Percentiles rank a stretch among this genome's conserved stretches.
Conservation (phyloP, 2,113 vertebrate species). For the Gallinago paraguaiae region DNA sequence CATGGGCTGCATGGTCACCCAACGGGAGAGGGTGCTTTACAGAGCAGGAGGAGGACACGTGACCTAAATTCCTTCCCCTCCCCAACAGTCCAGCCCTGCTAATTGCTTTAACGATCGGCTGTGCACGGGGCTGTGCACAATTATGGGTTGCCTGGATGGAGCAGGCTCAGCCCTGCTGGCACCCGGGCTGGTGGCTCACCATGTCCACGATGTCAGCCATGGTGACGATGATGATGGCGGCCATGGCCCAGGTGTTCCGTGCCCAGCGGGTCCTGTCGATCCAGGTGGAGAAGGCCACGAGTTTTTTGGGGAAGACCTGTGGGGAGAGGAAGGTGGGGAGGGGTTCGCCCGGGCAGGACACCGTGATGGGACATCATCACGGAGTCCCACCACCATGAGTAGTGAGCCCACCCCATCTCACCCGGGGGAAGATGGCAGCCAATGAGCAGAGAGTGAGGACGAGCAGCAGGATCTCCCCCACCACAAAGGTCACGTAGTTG, state of each 20-base stretch:
- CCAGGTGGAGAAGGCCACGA: slow-evolving; percentile 93
- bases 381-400: accelerated
- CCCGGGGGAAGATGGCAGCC: slow-evolving; percentile 91
- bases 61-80: not conserved
- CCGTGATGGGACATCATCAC: accelerated
- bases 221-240: slow-evolving; percentile 90
- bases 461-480: slow-evolving; percentile 87
- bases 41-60: not conserved
- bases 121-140: not conserved
- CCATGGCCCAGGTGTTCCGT: slow-evolving; percentile 94
- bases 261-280: slow-evolving; percentile 95
- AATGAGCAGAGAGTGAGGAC: slow-evolving; percentile 88
- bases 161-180: not conserved
- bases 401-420: slow-evolving; percentile 44
- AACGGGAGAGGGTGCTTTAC: not conserved
- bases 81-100: accelerated
- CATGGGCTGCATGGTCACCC: not conserved
- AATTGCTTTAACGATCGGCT: not conserved
- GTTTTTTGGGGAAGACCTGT: slow-evolving; percentile 86
- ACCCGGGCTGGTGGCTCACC: slow-evolving; percentile 71
- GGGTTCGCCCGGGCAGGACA: not conserved
- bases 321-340: not conserved
- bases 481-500: slow-evolving; percentile 89
- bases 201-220: slow-evolving; percentile 91
- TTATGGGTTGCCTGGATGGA: not conserved